Evolutionary conservation across 2,888 invertebrate genomes (phyloP), one percentile per base, ranked within the genome.

Genomic region (Drosophila formosana): DNA sequence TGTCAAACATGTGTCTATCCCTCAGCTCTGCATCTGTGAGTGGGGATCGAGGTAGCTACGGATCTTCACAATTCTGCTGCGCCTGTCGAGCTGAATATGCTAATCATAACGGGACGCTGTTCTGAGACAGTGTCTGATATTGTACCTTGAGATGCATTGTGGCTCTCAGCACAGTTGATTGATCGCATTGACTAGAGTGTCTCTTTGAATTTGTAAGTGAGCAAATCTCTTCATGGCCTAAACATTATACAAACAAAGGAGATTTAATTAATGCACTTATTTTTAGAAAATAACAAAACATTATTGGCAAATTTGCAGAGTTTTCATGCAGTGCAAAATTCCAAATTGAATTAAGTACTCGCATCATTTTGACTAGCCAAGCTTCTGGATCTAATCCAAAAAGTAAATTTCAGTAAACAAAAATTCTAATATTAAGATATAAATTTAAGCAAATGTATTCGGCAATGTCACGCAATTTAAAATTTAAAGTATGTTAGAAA

Each of bases 1-100:
- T 86, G 83, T 83, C 83, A 83, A 83, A 75, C 86, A 83, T 86
- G 81, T 86, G 83, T 78, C 81, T 67, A 64, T 71, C 63, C 67
- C 58, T 43, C 50, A 8, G 30, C 50, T 34, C 37, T 26, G 58
- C 60, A 67, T 70, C 73, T 62, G 32, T 70, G 70, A 82, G 65
- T 51, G 73, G 68, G 50, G 45, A 23, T 49, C 13, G 23, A 34
- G 46, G 25, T 5, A 41, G 39, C 39, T 39, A 0, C 28, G 28
- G n/a, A 8, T 13, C 9, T 18, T 49, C 34, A 25, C 26, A 23
- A 34, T 56, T 46, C 58, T 45, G 23, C 25, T 41, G 53, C 30
- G 30, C 13, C 45, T 47, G 62, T 46, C 64, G 49, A 52, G 46
- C 32, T 28, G 28, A 66, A 66, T 82, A 77, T 67, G 82, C 53